Evolutionary conservation across 2,113 vertebrate genomes (phyloP).

Genomic region (Pachypanchax playfairii): DNA sequence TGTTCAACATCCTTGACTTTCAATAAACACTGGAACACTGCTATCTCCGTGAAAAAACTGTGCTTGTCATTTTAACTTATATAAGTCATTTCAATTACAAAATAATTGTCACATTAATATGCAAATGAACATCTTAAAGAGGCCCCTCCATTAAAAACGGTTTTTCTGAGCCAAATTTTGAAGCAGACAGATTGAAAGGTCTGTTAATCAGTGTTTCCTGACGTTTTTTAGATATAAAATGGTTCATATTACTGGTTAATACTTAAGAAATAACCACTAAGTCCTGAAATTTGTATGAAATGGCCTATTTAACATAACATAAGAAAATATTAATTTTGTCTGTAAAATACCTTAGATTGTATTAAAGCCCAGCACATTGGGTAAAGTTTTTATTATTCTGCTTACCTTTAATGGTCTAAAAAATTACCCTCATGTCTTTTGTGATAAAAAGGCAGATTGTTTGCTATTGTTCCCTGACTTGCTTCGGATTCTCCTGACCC

Average conservation of each 20-base stretch:
- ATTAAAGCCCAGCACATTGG: not conserved
- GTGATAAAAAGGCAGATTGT: slow-evolving; percentile 14
- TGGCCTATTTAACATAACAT: no score
- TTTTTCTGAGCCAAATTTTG: no score
- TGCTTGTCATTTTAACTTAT: not conserved
- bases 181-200: no score
- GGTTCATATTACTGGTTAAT: no score
- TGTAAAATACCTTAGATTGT: no score
- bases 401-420: not conserved
- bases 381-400: no score
- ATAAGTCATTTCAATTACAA: not conserved
- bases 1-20: slow-evolving; percentile 36
- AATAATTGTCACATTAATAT: not conserved
- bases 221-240: no score
- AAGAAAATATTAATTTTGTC: no score
- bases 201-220: no score
- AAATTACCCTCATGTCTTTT: slow-evolving; percentile 10
- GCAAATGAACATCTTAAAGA: not conserved
- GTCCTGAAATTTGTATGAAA: no score
- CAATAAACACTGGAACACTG: not conserved
- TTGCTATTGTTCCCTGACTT: slow-evolving; percentile 60
- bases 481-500: slow-evolving; percentile 70
- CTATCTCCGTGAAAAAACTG: not conserved
- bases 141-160: no score
- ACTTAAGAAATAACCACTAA: no score